Base-by-base conservation (phyloP, 2,888 invertebrate species). In the Axea sp. region DNA sequence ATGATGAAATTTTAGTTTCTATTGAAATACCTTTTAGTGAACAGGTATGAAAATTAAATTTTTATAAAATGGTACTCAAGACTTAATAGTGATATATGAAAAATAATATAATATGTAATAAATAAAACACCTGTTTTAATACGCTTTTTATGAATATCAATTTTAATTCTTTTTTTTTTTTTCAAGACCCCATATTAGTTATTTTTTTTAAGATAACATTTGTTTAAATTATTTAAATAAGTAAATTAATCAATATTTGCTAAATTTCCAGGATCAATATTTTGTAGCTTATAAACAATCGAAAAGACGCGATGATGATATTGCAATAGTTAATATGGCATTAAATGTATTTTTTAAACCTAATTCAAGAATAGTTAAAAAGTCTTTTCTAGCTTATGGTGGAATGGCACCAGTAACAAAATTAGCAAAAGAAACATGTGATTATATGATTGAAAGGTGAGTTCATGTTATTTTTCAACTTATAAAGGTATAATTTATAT, bases 371-470 rank as follows among this genome's bases (percentile, higher is more conserved):
- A 86, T 89, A n/a, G 90, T 96, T 28, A 86, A 90, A 51, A 88
- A 92, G 31, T 90, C 93, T 15, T 89, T 89, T 55, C 87, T 97
- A 75, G 93, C 95, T 6, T 98, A 92, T 84, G 98, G 98, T 55
- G 98, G 98, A 19, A 96, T 98, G 96, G 96, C 95, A 0, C 93
- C 95, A 2, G 95, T 92, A 1, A 96, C 96, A 0, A 91, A 94
- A 39, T 88, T 93, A 83, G 94, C 96, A 0, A 88, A 88, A 9
- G 91, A 91, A 81, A 92, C 96, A 0, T 91, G 92, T 67, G 83
- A 90, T 49, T 81, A 87, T 17, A 88, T 95, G 51, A 84, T 89
- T 78, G 91, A 91, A 45, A 89, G 88, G 89, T 88, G 1, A 41
- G 47, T 33, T 19, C 2, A 30, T 6, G 41, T n/a, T n/a, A n/a